Conservation (phyloP, 2,888 invertebrate species). For the Agrotis puta region DNA sequence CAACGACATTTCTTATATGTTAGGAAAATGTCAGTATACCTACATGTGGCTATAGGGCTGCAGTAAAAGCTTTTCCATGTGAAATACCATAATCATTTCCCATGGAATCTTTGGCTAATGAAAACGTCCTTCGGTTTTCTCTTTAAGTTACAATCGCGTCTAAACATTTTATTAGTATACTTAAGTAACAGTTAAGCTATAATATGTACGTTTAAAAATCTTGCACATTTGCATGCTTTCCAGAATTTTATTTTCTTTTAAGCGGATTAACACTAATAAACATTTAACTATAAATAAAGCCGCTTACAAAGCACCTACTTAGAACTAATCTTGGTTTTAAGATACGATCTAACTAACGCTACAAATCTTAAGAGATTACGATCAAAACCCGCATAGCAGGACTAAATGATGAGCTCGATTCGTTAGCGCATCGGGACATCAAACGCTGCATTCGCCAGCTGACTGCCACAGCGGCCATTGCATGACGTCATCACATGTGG, state of each 20-base stretch:
- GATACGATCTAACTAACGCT: conserved; percentile 21
- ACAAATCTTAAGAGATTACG: conserved; percentile 47
- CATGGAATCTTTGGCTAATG: background rate
- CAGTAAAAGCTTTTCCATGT: background rate
- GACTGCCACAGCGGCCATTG: conserved; percentile 71
- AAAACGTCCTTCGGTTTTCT: background rate
- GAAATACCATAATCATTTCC: background rate
- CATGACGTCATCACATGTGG: conserved; percentile 85
- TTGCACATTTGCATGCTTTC: conserved; percentile 1
- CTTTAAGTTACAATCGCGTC: background rate
- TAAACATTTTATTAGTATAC: background rate
- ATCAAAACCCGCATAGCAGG: conserved; percentile 48
- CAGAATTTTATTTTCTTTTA: conserved; percentile 1
- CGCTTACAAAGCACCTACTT: conserved; percentile 27
- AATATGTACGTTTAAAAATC: background rate
- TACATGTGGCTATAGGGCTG: conserved; percentile 6
- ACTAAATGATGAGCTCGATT: conserved; percentile 51
- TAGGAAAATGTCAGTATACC: conserved; percentile 61
- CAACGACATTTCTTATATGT: conserved; percentile 64
- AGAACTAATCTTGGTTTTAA: conserved; percentile 21
- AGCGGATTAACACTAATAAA: background rate
- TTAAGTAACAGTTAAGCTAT: background rate
- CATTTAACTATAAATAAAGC: conserved; percentile 12
- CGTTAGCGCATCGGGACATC: conserved; percentile 55
- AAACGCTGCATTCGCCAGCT: conserved; percentile 74